These are phyloP conservation scores for Xiphorhynchus erythropygius DNA, from an alignment of 2,797 vertebrate genomes.

Conservation along the genomic window DNA sequence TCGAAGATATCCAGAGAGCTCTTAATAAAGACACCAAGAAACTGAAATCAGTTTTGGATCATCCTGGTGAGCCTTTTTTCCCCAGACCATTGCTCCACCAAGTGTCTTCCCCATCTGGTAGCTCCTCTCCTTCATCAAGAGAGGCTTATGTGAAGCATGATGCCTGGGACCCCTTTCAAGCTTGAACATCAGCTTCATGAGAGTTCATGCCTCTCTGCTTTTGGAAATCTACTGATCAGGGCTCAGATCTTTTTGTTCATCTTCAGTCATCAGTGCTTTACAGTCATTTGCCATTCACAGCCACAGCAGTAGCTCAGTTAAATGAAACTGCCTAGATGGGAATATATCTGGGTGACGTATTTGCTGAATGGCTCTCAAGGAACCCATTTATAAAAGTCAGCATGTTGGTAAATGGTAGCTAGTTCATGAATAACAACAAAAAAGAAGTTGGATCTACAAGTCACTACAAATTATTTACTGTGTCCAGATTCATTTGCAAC, in stretches of 20 bases:
- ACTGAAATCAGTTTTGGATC: background rate
- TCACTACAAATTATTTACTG: slow-evolving; percentile 12
- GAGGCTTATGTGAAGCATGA: background rate
- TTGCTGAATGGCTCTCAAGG: background rate
- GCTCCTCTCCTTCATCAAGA: background rate
- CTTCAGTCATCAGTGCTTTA: background rate
- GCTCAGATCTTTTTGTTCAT: background rate
- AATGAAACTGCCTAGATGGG: background rate
- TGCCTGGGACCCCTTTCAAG: background rate
- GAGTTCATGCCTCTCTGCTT: background rate
- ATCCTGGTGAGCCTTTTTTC: background rate
- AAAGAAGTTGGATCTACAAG: background rate
- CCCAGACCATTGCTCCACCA: background rate
- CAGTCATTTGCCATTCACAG: background rate
- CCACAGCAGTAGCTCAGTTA: rapidly evolving
- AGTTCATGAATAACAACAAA: background rate
- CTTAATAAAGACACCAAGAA: background rate
- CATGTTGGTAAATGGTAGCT: slow-evolving; percentile 10
- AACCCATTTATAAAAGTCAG: slow-evolving; percentile 19
- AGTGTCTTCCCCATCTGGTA: background rate
- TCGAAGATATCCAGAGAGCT: background rate
- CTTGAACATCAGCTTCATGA: background rate
- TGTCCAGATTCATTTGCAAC: slow-evolving; percentile 7
- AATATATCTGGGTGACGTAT: background rate
- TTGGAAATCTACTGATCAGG: background rate